phyloP scores from a whole-genome alignment of 2,113 vertebrate species.

The Todiramphus saurophagus region DNA sequence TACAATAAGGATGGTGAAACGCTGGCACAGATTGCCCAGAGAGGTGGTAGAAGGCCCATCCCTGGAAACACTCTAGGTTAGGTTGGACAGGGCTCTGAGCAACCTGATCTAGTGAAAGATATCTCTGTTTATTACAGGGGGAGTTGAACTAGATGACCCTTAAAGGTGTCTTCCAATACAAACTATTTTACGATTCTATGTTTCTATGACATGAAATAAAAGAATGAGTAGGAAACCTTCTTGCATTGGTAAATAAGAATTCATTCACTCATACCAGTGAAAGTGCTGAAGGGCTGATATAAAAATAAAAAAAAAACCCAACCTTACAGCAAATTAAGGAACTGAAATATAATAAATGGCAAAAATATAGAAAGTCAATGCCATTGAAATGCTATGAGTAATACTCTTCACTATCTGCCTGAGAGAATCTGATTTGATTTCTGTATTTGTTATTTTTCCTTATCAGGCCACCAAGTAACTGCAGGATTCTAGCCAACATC shows the following conservation, averaged over 20 bases:
- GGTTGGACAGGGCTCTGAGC: not conserved
- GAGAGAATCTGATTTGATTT: constrained; percentile 1
- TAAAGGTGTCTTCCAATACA: not conserved
- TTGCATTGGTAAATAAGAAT: not conserved
- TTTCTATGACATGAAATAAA: not conserved
- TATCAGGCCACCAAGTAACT: not conserved
- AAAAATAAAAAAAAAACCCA: not conserved
- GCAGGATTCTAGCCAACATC: constrained; percentile 9
- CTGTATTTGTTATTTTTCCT: constrained; percentile 3
- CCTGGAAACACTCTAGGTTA: not conserved
- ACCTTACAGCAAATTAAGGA: not conserved
- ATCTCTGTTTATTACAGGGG: not conserved
- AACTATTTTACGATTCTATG: not conserved
- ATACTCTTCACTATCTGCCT: not conserved
- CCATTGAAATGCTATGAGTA: not conserved
- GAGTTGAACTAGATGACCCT: not conserved
- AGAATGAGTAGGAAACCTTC: not conserved
- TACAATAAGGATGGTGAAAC: not conserved
- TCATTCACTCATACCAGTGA: not conserved
- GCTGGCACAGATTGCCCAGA: not conserved
- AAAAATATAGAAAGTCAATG: constrained; percentile 2
- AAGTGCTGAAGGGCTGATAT: not conserved
- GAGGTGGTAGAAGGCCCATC: not conserved
- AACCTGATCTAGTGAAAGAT: not conserved
- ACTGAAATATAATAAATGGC: not conserved